phyloP scores from a whole-genome alignment of 2,113 vertebrate genomes.

The Actinemys pallida region DNA sequence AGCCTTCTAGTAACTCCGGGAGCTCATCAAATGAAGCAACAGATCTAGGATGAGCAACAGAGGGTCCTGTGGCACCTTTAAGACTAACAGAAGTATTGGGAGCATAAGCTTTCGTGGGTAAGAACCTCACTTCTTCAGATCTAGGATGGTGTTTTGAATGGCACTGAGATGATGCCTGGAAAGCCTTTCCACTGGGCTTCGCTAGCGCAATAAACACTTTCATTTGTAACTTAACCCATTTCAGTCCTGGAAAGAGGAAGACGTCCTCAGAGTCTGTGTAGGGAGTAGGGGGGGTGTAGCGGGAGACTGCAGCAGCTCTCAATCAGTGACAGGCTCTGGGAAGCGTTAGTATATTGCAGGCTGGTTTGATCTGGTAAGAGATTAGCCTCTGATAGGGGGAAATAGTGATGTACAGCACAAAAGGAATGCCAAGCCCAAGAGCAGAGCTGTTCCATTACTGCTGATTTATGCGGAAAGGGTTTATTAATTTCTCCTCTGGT shows the following conservation, averaged over 20 bases:
- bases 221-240: background rate
- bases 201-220: background rate
- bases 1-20: background rate
- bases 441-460: slow-evolving; percentile 13
- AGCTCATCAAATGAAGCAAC: background rate
- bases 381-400: background rate
- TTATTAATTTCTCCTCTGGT: background rate
- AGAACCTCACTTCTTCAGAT: background rate
- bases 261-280: accelerated
- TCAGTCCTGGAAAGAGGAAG: background rate
- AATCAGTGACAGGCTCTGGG: background rate
- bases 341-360: background rate
- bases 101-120: too few species aligned
- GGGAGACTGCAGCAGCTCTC: background rate
- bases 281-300: background rate
- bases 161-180: background rate
- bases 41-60: background rate
- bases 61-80: too few species aligned
- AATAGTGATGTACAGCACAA: too few species aligned
- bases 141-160: background rate
- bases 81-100: too few species aligned
- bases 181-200: background rate
- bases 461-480: slow-evolving; percentile 13
- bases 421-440: too few species aligned
- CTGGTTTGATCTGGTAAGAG: background rate